Evolutionary conservation across 2,113 vertebrate genomes (phyloP).

Genomic region (Oriolus oriolus): DNA sequence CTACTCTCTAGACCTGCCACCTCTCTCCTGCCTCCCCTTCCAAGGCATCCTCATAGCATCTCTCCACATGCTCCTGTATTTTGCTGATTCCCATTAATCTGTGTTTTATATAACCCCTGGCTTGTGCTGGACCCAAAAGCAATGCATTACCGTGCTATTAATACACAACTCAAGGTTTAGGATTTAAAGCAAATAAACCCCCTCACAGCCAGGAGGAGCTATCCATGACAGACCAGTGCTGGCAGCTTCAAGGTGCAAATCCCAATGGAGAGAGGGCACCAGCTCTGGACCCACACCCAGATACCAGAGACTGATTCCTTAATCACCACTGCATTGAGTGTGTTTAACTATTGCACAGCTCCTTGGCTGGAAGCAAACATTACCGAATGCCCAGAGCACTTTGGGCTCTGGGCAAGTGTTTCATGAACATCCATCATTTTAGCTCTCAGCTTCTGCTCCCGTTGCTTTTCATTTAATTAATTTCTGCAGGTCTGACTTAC

Average conservation of each 20-base stretch:
- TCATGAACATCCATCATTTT: neutral
- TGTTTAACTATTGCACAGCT: neutral
- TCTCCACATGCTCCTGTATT: neutral
- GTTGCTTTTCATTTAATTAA: constrained; percentile 14
- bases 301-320: neutral
- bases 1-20: neutral
- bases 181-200: neutral
- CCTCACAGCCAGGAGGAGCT: neutral
- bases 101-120: constrained; percentile 9
- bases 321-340: neutral
- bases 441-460: neutral
- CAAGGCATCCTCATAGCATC: neutral
- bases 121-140: neutral
- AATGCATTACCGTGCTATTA: neutral
- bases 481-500: neutral
- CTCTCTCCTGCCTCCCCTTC: neutral
- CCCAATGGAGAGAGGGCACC: neutral
- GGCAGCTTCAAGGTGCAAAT: neutral
- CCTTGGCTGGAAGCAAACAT: neutral
- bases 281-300: neutral
- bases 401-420: neutral
- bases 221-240: neutral
- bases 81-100: constrained; percentile 29
- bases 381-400: neutral
- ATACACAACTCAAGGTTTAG: neutral